phyloP scores from a whole-genome alignment of 2,888 invertebrate genomes.

The Andrena minutula region DNA sequence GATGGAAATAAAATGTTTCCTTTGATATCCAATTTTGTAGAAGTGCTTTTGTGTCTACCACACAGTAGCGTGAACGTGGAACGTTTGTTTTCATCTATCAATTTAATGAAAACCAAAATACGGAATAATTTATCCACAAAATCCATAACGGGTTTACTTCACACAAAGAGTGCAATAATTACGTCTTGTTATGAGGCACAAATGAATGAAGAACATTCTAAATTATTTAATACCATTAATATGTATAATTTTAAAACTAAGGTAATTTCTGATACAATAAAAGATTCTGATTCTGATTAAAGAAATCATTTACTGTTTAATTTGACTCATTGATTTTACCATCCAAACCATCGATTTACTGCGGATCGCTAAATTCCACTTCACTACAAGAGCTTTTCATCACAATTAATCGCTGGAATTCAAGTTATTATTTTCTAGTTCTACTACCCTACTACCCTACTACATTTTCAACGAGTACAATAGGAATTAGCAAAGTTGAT shows the following conservation, averaged over 20 bases:
- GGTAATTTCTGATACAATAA: background rate
- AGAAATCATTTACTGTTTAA: no score
- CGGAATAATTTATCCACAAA: constrained; percentile 2
- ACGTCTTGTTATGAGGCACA: background rate
- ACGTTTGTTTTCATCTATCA: background rate
- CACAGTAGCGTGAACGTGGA: constrained; percentile 4
- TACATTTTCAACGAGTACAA: no score
- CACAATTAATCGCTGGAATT: no score
- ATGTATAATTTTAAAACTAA: constrained; percentile 2
- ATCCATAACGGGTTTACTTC: background rate
- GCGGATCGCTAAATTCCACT: no score
- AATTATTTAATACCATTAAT: background rate
- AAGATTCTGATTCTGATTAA: background rate
- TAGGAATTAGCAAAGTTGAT: no score
- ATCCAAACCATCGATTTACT: no score
- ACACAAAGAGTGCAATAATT: background rate
- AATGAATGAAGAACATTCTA: background rate
- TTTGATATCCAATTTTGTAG: background rate
- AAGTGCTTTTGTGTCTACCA: constrained; percentile 2
- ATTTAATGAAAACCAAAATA: background rate
- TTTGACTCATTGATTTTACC: no score
- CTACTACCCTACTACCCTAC: no score
- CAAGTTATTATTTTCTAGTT: no score
- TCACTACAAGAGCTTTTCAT: no score
- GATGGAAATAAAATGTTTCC: background rate